These are phyloP conservation scores for Halcyon smyrnensis DNA, from an alignment of 2,797 vertebrate species.

Conservation along the genomic window DNA sequence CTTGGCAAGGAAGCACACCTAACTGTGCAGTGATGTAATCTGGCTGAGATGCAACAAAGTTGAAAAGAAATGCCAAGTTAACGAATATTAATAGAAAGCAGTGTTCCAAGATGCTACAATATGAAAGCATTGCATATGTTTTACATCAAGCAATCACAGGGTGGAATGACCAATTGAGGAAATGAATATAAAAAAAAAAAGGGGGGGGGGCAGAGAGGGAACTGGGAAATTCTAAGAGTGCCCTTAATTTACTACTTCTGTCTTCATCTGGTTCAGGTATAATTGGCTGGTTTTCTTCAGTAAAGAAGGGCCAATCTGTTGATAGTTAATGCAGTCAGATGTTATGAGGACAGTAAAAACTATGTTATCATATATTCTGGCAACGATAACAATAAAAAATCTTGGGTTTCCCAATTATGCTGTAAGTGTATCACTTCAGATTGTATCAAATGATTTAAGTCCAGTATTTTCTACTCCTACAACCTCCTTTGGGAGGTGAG, in stretches of 20 bases:
- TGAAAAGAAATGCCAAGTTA: not conserved
- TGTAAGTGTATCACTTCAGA: not conserved
- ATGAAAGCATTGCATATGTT: not conserved
- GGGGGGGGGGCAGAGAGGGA: accelerated
- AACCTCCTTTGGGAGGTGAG: not conserved
- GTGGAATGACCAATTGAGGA: not conserved
- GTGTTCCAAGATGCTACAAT: not conserved
- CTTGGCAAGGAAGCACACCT: not conserved
- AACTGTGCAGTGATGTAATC: not conserved
- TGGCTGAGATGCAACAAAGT: not conserved
- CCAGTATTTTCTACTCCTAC: not conserved
- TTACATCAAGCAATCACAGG: not conserved
- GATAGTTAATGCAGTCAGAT: not conserved
- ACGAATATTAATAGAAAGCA: not conserved
- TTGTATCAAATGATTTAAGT: not conserved
- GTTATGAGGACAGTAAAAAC: not conserved
- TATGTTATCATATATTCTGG: not conserved
- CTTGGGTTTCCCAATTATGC: not conserved
- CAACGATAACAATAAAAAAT: not conserved
- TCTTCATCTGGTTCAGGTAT: not conserved
- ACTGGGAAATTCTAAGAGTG: not conserved
- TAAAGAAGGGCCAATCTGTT: not conserved
- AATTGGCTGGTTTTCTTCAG: not conserved
- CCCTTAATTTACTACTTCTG: not conserved
- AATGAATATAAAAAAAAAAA: not conserved